Evolutionary conservation across 2,113 vertebrate genomes (phyloP), one percentile per base, ranked within the genome.

Genomic region (Toxotes chatareus): DNA sequence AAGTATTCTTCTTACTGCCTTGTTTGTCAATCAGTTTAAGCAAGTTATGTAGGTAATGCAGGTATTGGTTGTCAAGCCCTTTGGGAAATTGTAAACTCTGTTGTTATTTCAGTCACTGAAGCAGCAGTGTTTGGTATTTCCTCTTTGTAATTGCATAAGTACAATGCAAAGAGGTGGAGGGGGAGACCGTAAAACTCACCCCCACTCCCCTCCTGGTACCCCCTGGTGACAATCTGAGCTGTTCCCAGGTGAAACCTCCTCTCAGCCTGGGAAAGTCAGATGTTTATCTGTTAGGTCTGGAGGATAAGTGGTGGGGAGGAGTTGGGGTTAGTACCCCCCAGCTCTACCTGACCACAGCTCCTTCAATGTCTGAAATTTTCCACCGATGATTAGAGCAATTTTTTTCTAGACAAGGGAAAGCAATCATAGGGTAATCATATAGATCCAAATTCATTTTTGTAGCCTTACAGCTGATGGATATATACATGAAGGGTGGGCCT

Each of bases 201-300:
- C 86, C 79, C 83, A 51, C 60, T 27, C 78, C 79, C 73, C 60
- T 59, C 21, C 70, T 55, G 3, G 4, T 75, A 62, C 86, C 84
- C 81, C 83, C 86, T 69, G 78, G 83, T 88, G 86, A 82, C 64
- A 49, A 14, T 78, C 84, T 76, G 32, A 73, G 88, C 90, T 14
- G 67, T 90, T 90, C 84, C 90, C 92, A 93, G 92, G 92, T 92
- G 90, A 87, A 87, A 42, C 79, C 36, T 76, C 42, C 44, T 69
- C 71, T 72, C 42, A 38, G 88, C 84, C 90, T 91, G 88, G 88
- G 91, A 93, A 91, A 85, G 49, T 76, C 79, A 53, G 87, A 86
- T 90, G 80, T 92, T 91, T 93, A 91, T 94, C 92, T 90, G 79
- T 73, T 60, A 69, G 71, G 75, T 79, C 79, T 85, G 88, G 79